A percentile compares a stretch with the other conserved stretches of the same genome.
These are phyloP conservation scores for Litocranius walleri DNA, from an alignment of 2,113 vertebrate genomes.

Conservation along the genomic window DNA sequence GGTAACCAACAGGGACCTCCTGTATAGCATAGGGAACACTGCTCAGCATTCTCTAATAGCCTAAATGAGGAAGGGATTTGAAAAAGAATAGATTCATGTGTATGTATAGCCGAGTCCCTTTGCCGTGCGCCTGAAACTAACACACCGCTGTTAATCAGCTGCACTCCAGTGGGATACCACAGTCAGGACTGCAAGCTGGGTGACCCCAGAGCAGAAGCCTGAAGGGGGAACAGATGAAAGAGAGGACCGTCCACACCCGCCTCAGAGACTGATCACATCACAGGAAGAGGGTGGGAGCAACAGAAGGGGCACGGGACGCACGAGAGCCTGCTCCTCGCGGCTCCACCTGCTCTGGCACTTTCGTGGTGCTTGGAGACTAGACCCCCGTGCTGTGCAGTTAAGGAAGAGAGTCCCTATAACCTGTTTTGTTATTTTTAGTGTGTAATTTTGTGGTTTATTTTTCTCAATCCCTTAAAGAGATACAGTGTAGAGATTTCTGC, in stretches of 20 bases:
- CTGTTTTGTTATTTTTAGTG: neutral
- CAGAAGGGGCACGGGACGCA: accelerated
- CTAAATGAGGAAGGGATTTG: neutral
- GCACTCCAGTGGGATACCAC: neutral
- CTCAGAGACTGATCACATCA: accelerated
- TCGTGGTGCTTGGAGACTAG: neutral
- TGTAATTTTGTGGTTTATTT: neutral
- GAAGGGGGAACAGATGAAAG: accelerated
- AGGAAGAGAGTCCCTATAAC: accelerated
- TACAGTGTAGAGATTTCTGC: accelerated
- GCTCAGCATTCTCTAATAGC: neutral
- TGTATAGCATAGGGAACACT: accelerated
- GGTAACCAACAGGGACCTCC: neutral
- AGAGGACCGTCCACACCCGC: accelerated
- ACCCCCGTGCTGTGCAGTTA: accelerated
- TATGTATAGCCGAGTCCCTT: accelerated
- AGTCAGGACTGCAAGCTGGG: neutral
- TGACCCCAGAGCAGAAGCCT: neutral
- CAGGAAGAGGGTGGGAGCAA: neutral
- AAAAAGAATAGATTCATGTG: neutral
- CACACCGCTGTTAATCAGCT: accelerated
- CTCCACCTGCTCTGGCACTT: neutral
- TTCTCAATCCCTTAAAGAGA: neutral
- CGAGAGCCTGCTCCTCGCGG: accelerated
- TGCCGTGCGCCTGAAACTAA: accelerated